Percentiles rank a stretch among this genome's conserved stretches.
phyloP scores from a whole-genome alignment of 2,888 invertebrate genomes.

The Dinocampus coccinellae region DNA sequence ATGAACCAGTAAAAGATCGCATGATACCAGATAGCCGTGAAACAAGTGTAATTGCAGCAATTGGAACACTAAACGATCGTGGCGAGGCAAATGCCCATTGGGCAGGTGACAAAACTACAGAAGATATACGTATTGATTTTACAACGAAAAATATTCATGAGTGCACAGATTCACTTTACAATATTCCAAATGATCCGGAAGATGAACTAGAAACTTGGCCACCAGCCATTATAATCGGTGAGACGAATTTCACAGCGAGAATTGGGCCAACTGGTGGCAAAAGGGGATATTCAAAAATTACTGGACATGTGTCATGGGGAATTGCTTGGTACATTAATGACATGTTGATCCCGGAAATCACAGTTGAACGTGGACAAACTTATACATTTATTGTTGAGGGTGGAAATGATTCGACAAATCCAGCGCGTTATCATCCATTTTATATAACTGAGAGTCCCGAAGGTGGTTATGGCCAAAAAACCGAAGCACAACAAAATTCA shows the following conservation, averaged over 20 bases:
- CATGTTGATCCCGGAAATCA: conserved; percentile 88
- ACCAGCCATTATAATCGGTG: conserved; percentile 75
- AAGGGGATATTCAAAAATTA: conserved; percentile 84
- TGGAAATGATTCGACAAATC: conserved; percentile 83
- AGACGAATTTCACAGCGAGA: conserved; percentile 77
- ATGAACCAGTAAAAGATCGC: conserved; percentile 80
- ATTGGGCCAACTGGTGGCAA: conserved; percentile 89
- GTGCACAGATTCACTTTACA: conserved; percentile 78
- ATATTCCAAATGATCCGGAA: conserved; percentile 72
- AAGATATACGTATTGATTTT: conserved; percentile 85
- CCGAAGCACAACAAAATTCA: conserved; percentile 76
- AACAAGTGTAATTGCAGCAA: conserved; percentile 88
- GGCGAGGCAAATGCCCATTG: conserved; percentile 89
- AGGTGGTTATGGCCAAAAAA: conserved; percentile 88
- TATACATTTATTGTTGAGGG: conserved; percentile 91
- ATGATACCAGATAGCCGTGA: conserved; percentile 77
- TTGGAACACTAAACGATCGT: conserved; percentile 84
- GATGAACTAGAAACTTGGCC: conserved; percentile 79
- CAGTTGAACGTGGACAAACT: conserved; percentile 87
- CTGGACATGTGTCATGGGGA: conserved; percentile 86
- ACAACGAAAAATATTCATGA: conserved; percentile 77
- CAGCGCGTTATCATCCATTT: conserved; percentile 90
- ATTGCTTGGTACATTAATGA: conserved; percentile 96
- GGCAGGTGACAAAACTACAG: conserved; percentile 78
- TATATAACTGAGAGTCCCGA: conserved; percentile 90